Base-by-base conservation (phyloP, 2,888 invertebrate genomes). In the Agonum fuliginosum region DNA sequence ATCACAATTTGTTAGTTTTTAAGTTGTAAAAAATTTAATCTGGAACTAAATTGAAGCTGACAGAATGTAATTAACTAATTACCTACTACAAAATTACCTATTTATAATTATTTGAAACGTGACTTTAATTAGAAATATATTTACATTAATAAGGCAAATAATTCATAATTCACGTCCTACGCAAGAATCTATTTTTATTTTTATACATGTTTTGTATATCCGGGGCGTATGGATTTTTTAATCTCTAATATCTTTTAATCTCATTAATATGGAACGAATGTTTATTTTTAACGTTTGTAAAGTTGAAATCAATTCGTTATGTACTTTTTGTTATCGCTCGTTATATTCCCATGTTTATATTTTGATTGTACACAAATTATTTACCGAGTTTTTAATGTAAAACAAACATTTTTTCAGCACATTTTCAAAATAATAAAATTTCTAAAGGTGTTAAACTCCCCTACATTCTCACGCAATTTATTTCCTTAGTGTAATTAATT, bases 211-310 rank as follows among this genome's bases (percentile, higher is more conserved):
- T 10, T 22, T 54, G 12, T n/a, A 22, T 12, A 12, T 3, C 37
- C 1, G 10, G 0, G 12, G 58, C 24, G 10, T 43, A 69, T 43
- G 27, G 27, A 24, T 46, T 70, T 70, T 70, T 43, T 62, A 46
- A 46, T 19, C 43, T 5, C 14, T 24, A 14, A 43, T 46, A 69
- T 37, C 41, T 70, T 22, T 46, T 70, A 22, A 70, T 70, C 46
- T 70, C 70, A 70, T 70, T 70, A 70, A 70, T 46, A 46, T 70
- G 70, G 10, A 70, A 70, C 12, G 48, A 43, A 43, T 70, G 24
- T 20, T 70, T 70, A 70, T 70, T 46, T 46, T 70, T 70, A 70
- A 43, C 70, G 22, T 22, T 34, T 34, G 10, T 6, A 37, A 34
- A 65, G 19, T 12, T 8, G 34, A 34, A 65, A 34, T 65, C 34